Conservation (phyloP, 2,888 invertebrate species). For the Glaucopsyche alexis region DNA sequence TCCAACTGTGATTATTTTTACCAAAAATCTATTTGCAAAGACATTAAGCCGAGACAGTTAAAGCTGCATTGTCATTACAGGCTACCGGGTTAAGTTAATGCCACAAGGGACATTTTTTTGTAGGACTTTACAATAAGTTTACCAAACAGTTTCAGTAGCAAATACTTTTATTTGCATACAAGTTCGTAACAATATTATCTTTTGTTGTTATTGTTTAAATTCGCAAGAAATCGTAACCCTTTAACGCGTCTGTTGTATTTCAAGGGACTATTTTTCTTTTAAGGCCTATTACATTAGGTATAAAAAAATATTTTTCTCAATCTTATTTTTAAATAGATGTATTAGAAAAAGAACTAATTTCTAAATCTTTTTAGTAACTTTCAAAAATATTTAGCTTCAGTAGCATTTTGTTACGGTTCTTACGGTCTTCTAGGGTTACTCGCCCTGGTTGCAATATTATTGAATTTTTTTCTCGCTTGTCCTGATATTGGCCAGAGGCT, state of each 20-base stretch:
- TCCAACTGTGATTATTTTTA: not conserved
- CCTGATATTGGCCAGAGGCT: too few species aligned
- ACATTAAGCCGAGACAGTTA: constrained; percentile 25
- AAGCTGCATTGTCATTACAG: constrained; percentile 24
- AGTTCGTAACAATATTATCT: constrained; percentile 56
- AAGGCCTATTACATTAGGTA: not conserved
- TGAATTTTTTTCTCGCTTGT: too few species aligned
- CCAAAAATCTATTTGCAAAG: not conserved
- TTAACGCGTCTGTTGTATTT: constrained; percentile 54
- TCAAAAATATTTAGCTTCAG: not conserved
- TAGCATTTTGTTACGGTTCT: not conserved
- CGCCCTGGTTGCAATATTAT: too few species aligned
- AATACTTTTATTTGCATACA: constrained; percentile 78
- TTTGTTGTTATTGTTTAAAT: constrained; percentile 55
- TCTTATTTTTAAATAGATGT: not conserved
- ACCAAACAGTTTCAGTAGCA: constrained; percentile 65
- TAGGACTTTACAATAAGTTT: constrained; percentile 50
- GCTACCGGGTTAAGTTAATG: constrained; percentile 48
- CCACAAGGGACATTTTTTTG: constrained; percentile 36
- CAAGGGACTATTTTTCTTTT: constrained; percentile 46
- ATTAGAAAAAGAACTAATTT: not conserved
- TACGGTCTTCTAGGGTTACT: not conserved
- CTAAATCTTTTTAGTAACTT: not conserved
- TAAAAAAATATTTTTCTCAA: not conserved
- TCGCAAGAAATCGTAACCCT: constrained; percentile 62